Evolutionary conservation across 2,888 invertebrate genomes (phyloP).

Genomic region (Allacma fusca): DNA sequence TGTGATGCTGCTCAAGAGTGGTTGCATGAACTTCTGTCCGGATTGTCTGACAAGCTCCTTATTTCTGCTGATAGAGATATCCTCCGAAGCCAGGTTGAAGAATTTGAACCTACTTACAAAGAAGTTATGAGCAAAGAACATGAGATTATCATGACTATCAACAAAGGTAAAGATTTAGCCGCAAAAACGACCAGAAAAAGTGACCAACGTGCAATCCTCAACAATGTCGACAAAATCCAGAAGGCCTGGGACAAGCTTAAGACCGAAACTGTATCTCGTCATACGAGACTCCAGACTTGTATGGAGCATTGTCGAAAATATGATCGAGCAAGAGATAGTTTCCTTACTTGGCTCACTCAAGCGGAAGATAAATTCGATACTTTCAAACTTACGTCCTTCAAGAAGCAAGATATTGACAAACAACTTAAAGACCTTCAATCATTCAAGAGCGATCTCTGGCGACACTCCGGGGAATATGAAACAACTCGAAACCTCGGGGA

Average conservation of each 20-base stretch:
- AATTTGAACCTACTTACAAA: conserved; percentile 78
- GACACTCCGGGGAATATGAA: conserved; percentile 92
- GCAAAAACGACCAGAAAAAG: conserved; percentile 64
- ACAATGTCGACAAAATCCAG: conserved; percentile 87
- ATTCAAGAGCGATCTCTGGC: conserved; percentile 92
- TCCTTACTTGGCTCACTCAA: conserved; percentile 86
- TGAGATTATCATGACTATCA: conserved; percentile 91
- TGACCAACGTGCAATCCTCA: conserved; percentile 73
- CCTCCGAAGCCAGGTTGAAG: conserved; percentile 84
- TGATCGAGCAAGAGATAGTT: conserved; percentile 82
- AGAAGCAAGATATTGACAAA: conserved; percentile 84
- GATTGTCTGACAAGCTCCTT: conserved; percentile 77
- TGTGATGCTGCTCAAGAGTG: conserved; percentile 89
- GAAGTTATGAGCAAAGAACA: conserved; percentile 89
- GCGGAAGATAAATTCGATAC: conserved; percentile 84
- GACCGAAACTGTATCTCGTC: conserved; percentile 84
- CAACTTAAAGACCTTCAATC: conserved; percentile 86
- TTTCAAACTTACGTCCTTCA: conserved; percentile 77
- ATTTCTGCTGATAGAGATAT: conserved; percentile 87
- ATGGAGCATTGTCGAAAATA: conserved; percentile 90
- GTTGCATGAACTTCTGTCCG: conserved; percentile 81
- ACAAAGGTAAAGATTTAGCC: conserved; percentile 82
- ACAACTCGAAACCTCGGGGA: conserved; percentile 86
- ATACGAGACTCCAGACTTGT: conserved; percentile 86
- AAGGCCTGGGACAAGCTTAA: conserved; percentile 91